A percentile compares a stretch with the other conserved stretches of the same genome.
These are phyloP conservation scores for Tortricodes alternella DNA, from an alignment of 2,888 invertebrate genomes.

Conservation along the genomic window DNA sequence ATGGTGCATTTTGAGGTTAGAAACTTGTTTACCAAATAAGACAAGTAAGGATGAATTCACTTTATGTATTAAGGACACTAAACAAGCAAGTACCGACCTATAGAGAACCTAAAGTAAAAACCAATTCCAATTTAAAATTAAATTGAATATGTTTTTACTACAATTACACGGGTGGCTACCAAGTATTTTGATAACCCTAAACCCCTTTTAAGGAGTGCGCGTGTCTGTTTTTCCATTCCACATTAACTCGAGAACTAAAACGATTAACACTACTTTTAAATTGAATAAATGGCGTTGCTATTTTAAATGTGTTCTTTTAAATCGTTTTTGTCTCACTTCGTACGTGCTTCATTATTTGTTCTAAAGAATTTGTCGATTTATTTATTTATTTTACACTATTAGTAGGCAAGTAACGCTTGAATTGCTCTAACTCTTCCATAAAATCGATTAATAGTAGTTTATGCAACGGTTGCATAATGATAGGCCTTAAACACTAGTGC, in stretches of 20 bases:
- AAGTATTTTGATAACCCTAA: constrained; percentile 9
- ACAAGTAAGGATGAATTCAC: too few relatives aligned
- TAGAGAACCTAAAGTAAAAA: too few relatives aligned
- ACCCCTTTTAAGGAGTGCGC: constrained; percentile 10
- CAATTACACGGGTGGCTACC: not conserved
- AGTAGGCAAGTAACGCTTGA: not conserved
- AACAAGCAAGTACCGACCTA: too few relatives aligned
- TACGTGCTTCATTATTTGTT: constrained; percentile 21
- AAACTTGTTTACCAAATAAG: too few relatives aligned
- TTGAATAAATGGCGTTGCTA: constrained; percentile 13
- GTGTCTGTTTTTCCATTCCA: not conserved
- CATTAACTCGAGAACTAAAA: not conserved
- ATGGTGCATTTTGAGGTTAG: too few relatives aligned
- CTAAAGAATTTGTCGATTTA: not conserved
- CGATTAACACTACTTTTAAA: constrained; percentile 21
- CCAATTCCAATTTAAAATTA: too few relatives aligned
- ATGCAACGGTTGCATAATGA: too few relatives aligned
- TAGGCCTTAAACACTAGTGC: too few relatives aligned
- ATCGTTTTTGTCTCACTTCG: constrained; percentile 16
- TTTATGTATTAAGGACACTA: too few relatives aligned
- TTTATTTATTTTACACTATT: not conserved
- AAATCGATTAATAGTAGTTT: too few relatives aligned
- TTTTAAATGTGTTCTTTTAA: constrained; percentile 12
- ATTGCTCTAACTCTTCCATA: too few relatives aligned
- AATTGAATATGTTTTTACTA: not conserved